Evolutionary conservation across 2,888 invertebrate species (phyloP), one percentile per base, ranked within the genome.

Genomic region (Catonia carolina): DNA sequence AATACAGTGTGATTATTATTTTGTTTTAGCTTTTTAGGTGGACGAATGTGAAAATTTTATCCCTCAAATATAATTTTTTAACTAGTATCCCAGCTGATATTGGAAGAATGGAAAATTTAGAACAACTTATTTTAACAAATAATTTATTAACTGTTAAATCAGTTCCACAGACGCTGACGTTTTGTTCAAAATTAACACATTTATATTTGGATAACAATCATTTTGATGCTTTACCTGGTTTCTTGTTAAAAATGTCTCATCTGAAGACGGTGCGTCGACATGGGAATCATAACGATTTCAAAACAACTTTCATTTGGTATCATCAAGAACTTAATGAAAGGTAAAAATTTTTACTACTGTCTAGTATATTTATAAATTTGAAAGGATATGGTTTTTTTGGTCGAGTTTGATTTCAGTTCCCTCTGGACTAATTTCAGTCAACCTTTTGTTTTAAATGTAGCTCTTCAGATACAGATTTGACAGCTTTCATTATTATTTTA

Each of bases 221-320:
- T 14, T 66, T 75, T 22, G 74, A 75, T 64, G 75, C 75, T 2
- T 66, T 75, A 23, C 75, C 75, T 20, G 75, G 75, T 7, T 74
- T 74, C 63, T 66, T 75, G 33, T 66, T 74, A 31, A 64, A 67
- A 45, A 73, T 75, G 71, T 63, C 69, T 2, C 69, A 69, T 49
- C 66, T 75, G 14, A 66, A 70, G 53, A 74, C 73, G 22, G 73
- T 75, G n/a, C 72, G 75, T 67, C 69, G 75, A 27, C 74, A 75
- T 67, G 75, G 75, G 37, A 75, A 75, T 66, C 73, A 75, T 64
- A 75, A 75, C 63, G 75, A 75, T 62, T 75, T 75, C 64, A 74
- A 74, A 62, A 72, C 74, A 7, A 74, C 74, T 2, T 75, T 75
- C 61, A 74, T 75, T 72, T 75, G 75, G 75, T 75, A 74, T 61